phyloP scores from a whole-genome alignment of 2,888 invertebrate species.

The Byasa hedistus region DNA sequence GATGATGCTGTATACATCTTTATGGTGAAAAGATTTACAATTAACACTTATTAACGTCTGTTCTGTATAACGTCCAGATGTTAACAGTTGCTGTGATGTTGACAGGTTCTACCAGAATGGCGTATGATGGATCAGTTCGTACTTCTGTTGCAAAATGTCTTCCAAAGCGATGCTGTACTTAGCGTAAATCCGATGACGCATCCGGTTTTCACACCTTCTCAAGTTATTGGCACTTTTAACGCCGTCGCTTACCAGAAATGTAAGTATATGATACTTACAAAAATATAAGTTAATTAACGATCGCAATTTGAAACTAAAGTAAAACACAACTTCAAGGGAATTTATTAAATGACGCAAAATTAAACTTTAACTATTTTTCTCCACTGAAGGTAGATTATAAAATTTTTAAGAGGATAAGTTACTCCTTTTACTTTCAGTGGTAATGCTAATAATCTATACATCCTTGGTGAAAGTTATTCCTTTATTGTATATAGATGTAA shows the following conservation, averaged over 20 bases:
- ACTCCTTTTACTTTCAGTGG: too few relatives aligned
- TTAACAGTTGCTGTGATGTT: background rate
- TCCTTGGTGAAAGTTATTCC: too few relatives aligned
- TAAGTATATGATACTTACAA: constrained; percentile 45
- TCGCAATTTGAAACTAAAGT: background rate
- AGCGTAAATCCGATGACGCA: constrained; percentile 78
- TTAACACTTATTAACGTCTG: too few relatives aligned
- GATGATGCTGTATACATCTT: too few relatives aligned
- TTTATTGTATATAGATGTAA: too few relatives aligned
- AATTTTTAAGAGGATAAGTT: too few relatives aligned
- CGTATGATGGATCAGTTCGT: constrained; percentile 79
- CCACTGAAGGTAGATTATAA: too few relatives aligned
- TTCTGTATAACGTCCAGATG: too few relatives aligned
- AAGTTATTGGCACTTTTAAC: constrained; percentile 78
- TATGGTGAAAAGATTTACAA: too few relatives aligned
- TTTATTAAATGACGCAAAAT: too few relatives aligned
- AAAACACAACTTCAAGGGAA: too few relatives aligned
- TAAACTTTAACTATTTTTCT: background rate
- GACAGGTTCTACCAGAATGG: constrained; percentile 75
- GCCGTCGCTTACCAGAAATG: constrained; percentile 83
- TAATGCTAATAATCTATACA: too few relatives aligned
- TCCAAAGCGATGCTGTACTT: constrained; percentile 69
- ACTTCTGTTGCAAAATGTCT: constrained; percentile 66
- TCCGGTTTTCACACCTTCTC: constrained; percentile 69
- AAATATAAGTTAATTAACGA: constrained; percentile 23